These are phyloP conservation scores for Neoascia interrupta DNA, from an alignment of 2,888 invertebrate genomes.

Conservation along the genomic window DNA sequence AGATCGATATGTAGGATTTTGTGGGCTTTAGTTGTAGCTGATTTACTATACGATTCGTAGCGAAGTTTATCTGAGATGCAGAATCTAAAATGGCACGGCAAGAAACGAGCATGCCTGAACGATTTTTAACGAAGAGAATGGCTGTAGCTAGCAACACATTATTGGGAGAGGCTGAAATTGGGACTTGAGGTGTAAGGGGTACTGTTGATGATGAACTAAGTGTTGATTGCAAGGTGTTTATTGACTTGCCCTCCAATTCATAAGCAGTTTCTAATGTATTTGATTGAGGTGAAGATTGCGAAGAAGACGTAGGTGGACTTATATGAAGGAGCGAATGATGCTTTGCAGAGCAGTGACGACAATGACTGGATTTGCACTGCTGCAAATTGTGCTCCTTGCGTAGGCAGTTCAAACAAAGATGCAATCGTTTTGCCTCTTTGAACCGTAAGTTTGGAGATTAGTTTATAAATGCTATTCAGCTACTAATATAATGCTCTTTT, in stretches of 20 bases:
- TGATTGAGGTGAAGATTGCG: not conserved
- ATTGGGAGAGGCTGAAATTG: slow-evolving; percentile 7
- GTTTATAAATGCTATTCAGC: slow-evolving; percentile 12
- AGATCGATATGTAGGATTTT: slow-evolving; percentile 35
- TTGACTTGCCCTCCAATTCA: not conserved
- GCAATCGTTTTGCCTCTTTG: slow-evolving; percentile 33
- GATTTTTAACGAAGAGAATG: slow-evolving; percentile 22
- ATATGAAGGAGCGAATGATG: slow-evolving; percentile 61
- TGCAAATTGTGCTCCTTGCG: slow-evolving; percentile 46
- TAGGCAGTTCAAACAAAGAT: slow-evolving; percentile 65
- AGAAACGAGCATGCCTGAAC: slow-evolving; percentile 3
- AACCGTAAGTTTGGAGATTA: slow-evolving; percentile 19
- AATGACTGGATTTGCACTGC: slow-evolving; percentile 53
- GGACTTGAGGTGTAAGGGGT: slow-evolving; percentile 4
- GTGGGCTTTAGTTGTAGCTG: slow-evolving; percentile 33
- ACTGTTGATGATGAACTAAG: slow-evolving; percentile 9
- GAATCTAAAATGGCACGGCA: slow-evolving; percentile 52
- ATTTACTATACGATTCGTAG: slow-evolving; percentile 39
- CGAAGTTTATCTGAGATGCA: slow-evolving; percentile 39
- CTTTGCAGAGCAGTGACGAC: slow-evolving; percentile 42
- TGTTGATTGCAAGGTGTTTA: slow-evolving; percentile 4
- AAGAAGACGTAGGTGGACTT: not conserved
- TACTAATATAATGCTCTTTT: slow-evolving; percentile 23
- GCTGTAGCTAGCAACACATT: slow-evolving; percentile 34
- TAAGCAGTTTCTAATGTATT: not conserved